Conservation (phyloP, 2,113 vertebrate genomes). For the Xerus inauris region DNA sequence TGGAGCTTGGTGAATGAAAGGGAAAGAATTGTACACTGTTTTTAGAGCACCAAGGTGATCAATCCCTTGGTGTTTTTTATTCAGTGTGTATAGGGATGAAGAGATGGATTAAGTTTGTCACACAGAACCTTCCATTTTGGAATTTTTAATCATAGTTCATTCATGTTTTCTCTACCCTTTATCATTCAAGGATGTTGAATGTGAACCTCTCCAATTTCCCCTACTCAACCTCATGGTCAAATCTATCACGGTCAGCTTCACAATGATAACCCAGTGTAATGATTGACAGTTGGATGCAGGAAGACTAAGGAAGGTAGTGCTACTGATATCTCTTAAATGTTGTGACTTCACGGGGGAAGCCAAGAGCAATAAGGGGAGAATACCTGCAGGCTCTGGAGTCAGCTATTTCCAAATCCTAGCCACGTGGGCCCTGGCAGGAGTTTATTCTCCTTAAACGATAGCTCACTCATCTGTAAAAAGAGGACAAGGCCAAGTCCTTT, state of each 20-base stretch:
- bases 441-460: background rate
- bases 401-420: too few species aligned
- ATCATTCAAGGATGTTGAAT: background rate
- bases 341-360: background rate
- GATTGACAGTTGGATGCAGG: background rate
- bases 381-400: too few species aligned
- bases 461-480: background rate
- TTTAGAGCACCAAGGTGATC: background rate
- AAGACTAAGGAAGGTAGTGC: background rate
- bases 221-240: background rate
- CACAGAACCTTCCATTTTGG: background rate
- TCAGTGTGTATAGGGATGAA: background rate
- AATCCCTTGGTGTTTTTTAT: background rate
- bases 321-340: background rate
- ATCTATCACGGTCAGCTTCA: background rate
- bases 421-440: accelerated
- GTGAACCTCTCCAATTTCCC: background rate
- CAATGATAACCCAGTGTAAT: background rate
- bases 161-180: background rate
- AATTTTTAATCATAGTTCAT: background rate
- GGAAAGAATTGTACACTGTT: too few species aligned
- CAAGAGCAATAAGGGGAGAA: background rate
- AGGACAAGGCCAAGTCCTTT: background rate
- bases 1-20: background rate
- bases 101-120: background rate